Evolutionary conservation across 1,140 invertebrate genomes (phyloP), one percentile per base, ranked within the genome.

Genomic region (Linepithema humile): DNA sequence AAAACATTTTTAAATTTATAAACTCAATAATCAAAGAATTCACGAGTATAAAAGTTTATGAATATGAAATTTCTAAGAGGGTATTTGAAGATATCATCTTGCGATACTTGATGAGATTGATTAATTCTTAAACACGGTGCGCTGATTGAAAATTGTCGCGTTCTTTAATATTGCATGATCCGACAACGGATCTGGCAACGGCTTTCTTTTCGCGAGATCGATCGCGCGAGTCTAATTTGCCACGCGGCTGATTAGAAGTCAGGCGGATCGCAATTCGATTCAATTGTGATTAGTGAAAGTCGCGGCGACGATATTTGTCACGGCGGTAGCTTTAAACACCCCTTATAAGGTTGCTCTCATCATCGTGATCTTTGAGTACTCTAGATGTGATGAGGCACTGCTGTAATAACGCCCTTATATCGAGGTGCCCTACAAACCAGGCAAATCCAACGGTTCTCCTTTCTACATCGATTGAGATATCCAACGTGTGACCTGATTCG

Each of bases 211-310:
- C 53, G 73, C 74, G 82, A 73, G 82, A 83, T 70, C 45, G 83
- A 40, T 17, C 67, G 87, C 80, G 84, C 86, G 84, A 89, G 60
- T 43, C 15, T 45, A 65, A 82, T 85, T 77, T 35, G 50, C 48
- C 60, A 69, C 45, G 50, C 53, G 72, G 57, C 57, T 83, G 87
- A 90, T 90, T 90, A 88, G 88, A 90, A 80, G 89, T 55, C 74
- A 80, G 87, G 72, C 78, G 88, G 82, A 59, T 83, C 83, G 87
- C 83, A 89, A 91, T 91, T 80, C 65, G 80, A 86, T 70, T 89
- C 89, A 80, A 91, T n/a, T 88, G 77, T 88, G 90, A 91, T 91
- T 91, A 90, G 90, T 90, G 90, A 91, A 91, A 91, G 90, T 83
- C 70, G 67, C 57, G 74, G 20, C 50, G 50, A n/a, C 15, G 73